A percentile compares a stretch with the other conserved stretches of the same genome.
phyloP scores from a whole-genome alignment of 1,140 invertebrate species.

The Halictus rubicundus region DNA sequence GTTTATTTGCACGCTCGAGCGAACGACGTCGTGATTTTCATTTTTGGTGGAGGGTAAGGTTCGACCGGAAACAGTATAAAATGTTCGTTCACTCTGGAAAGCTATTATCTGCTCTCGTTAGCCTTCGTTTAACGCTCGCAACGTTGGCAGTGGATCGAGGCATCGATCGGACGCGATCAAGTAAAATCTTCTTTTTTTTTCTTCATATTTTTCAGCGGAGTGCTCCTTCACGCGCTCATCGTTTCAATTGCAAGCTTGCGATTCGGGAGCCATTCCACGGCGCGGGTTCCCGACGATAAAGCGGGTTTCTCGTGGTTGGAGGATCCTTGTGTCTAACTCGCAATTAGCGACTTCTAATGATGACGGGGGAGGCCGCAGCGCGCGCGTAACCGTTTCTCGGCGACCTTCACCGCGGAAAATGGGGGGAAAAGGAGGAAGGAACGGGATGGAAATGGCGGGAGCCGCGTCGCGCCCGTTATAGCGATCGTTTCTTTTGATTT shows the following conservation, averaged over 20 bases:
- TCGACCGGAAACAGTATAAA: too few relatives aligned
- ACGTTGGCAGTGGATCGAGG: not conserved
- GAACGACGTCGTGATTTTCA: too few relatives aligned
- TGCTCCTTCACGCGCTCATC: slow-evolving; percentile 11
- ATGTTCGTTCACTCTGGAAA: too few relatives aligned
- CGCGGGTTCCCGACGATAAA: slow-evolving; percentile 27
- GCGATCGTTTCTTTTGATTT: slow-evolving; percentile 16
- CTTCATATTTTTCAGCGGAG: not conserved
- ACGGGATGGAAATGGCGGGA: not conserved
- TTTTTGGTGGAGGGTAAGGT: too few relatives aligned
- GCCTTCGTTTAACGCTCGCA: not conserved
- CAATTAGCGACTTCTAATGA: slow-evolving; percentile 67
- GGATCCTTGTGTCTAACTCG: slow-evolving; percentile 61
- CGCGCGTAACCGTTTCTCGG: slow-evolving; percentile 5
- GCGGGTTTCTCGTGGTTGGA: slow-evolving; percentile 42
- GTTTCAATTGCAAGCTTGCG: not conserved
- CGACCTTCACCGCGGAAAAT: not conserved
- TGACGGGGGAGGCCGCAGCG: slow-evolving; percentile 19
- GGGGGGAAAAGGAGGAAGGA: not conserved
- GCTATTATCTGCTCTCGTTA: not conserved
- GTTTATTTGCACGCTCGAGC: too few relatives aligned
- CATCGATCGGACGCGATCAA: not conserved
- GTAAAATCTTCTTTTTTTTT: too few relatives aligned
- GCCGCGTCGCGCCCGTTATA: not conserved
- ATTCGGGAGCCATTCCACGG: slow-evolving; percentile 12